Base-by-base conservation (phyloP, 1,140 invertebrate species). In the Andrena cerasifolii region DNA sequence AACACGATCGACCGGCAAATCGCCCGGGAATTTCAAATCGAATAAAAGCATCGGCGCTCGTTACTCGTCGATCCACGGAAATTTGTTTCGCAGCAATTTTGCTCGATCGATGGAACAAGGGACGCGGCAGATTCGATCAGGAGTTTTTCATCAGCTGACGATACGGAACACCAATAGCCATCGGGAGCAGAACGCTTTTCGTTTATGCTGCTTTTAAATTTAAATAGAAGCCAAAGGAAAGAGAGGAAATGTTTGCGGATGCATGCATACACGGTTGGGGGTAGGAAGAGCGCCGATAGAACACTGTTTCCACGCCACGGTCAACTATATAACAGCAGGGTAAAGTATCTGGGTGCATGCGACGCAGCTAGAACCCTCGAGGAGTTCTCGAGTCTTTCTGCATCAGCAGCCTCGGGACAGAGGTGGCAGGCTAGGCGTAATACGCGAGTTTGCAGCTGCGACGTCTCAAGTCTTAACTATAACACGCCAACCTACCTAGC, bases 301-400 rank as follows among this genome's bases (percentile, higher is more conserved):
- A 68, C 12, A 40, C 16, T 58, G 63, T 80, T 76, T 58, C 33
- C 58, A 21, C 49, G 47, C 18, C n/a, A 18, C 21, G 62, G 43
- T 59, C 51, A 43, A 16, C 58, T 77, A 77, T 51, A 51, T 31
- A 33, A 78, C 36, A 71, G 45, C 65, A 58, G 21, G 45, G 26
- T 36, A 26, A 40, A 74, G 21, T 43, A 45, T 78, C 67, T n/a
- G 51, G 54, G 36, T n/a, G 26, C 14, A 68, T 51, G 51, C n/a
- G 53, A 51, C 18, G 31, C 61, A 43, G 62, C 63, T 66, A 51
- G 28, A 40, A 72, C n/a, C 4, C 63, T 51, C 49, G 31, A 61
- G 62, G 26, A 75, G 58, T 83, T 74, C 40, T 36, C 74, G 51
- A 75, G 47, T 75, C 70, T 79, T 79, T 75, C 59, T 56, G 66